Evolutionary conservation across 2,113 vertebrate species (phyloP), one percentile per base, ranked within the genome.

Genomic region (Pseudorhombus dupliciocellatus): DNA sequence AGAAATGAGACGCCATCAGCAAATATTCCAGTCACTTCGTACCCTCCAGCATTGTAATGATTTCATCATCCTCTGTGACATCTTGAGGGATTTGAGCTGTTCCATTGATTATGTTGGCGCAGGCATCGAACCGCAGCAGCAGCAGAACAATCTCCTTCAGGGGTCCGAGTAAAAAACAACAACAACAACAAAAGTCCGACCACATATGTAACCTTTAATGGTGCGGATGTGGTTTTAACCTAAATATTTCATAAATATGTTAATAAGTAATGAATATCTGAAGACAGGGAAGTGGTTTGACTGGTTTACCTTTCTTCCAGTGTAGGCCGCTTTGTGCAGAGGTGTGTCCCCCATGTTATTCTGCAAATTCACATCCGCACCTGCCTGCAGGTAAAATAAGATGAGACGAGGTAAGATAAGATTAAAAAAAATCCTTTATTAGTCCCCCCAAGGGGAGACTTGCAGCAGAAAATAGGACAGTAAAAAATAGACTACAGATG

Each of bases 11-110:
- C 73, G 24, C 25, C 28, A 73, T 63, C 34, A 57, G 42, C 55
- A n/a, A 28, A 52, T 1, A 20, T 48, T 54, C 20, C 53, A 16
- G 52, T 65, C 92, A 52, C 93, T 93, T 94, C 78, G 84, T 94
- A 97, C 96, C 97, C 93, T 98, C 95, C 65, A 98, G 92, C 96
- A 98, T 97, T 81, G 86, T 94, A 81, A 94, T 93, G 84, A 98
- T 95, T 88, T 98, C 96, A 92, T 95, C 95, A 80, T 98, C 95
- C 37, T 96, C 92, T 50, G 96, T 96, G 73, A 95, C 93, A 81
- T 95, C 95, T 91, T 94, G 96, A 25, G 96, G 94, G 59, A 94
- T 96, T 87, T 95, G 94, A 76, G 95, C 95, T 18, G 86, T 95
- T 71, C 96, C 96, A 40, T 98, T 98, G 85, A 96, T 95, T 77